These are phyloP conservation scores for Tapirus terrestris DNA, from an alignment of 2,113 vertebrate species.

Conservation along the genomic window DNA sequence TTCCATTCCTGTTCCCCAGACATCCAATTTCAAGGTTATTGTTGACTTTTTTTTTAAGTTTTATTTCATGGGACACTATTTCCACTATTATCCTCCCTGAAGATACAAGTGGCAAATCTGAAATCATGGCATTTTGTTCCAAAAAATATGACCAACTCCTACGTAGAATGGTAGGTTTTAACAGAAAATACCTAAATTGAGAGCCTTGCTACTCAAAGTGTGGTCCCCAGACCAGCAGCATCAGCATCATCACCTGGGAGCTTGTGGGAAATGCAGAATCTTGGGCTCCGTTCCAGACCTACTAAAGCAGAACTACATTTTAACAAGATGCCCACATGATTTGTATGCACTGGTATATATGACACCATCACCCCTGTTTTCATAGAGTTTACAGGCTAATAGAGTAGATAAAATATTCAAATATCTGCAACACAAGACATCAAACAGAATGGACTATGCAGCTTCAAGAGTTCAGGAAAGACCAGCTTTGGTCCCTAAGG, in stretches of 20 bases:
- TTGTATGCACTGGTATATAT: background rate
- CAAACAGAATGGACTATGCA: background rate
- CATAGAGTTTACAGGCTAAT: background rate
- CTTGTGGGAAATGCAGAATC: background rate
- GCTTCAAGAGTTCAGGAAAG: background rate
- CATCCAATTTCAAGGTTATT: background rate
- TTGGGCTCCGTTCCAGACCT: background rate
- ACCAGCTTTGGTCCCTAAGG: background rate
- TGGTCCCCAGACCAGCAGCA: background rate
- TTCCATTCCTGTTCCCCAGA: background rate
- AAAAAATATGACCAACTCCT: background rate
- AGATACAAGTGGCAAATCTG: background rate
- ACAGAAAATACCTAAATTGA: background rate
- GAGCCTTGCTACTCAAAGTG: background rate
- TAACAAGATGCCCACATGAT: background rate
- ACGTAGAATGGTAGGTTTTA: background rate
- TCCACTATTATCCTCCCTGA: background rate
- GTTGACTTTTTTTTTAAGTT: background rate
- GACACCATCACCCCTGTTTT: background rate
- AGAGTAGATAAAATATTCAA: background rate
- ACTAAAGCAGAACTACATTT: background rate
- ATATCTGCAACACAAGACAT: background rate
- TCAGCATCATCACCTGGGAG: background rate
- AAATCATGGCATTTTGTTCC: background rate
- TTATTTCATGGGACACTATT: background rate